Base-by-base conservation (phyloP, 2,113 vertebrate species). In the Struthidea cinerea region DNA sequence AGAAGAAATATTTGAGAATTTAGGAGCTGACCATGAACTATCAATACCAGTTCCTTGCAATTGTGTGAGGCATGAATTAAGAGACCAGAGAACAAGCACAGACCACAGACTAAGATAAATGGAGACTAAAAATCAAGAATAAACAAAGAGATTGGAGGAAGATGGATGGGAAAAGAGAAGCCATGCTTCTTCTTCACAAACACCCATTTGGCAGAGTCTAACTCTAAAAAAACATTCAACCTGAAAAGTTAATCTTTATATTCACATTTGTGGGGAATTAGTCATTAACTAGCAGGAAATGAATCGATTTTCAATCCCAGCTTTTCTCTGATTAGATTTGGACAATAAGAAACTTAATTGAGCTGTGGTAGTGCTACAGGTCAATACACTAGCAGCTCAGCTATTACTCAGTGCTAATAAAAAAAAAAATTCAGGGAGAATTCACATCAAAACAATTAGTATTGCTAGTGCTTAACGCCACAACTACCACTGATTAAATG, bases 251-350 rank as follows among this genome's bases (percentile, higher is more conserved):
- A 94, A 95, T 96, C 65, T 95, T 68, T 85, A 50, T 91, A 76
- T 76, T 87, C 94, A 96, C 78, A 75, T 91, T 92, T 96, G 85
- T 93, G 71, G 84, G 67, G 85, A 95, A 95, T 91, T 94, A 96
- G 96, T 90, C 87, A 95, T 87, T 95, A 96, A 95, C 76, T 84
- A 94, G 93, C 87, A 97, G 94, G 94, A 97, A 97, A 96, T 97
- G 92, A 97, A 97, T 97, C 1, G 96, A 97, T 97, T 97, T 97
- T 97, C 94, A 97, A 95, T 97, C 79, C 83, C 84, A 86, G 89
- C 59, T 95, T 93, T 96, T 95, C 90, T 94, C 85, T 97, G 95
- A 98, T 97, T 97, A 97, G 91, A 97, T 97, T 93, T 94, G 87
- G 80, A 95, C 96, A 96, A 94, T 92, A 94, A 91, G 73, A 93